Percentiles rank a stretch among this genome's conserved stretches.
These are phyloP conservation scores for Gandaritis pyraliata DNA, from an alignment of 2,888 invertebrate genomes.

Conservation along the genomic window DNA sequence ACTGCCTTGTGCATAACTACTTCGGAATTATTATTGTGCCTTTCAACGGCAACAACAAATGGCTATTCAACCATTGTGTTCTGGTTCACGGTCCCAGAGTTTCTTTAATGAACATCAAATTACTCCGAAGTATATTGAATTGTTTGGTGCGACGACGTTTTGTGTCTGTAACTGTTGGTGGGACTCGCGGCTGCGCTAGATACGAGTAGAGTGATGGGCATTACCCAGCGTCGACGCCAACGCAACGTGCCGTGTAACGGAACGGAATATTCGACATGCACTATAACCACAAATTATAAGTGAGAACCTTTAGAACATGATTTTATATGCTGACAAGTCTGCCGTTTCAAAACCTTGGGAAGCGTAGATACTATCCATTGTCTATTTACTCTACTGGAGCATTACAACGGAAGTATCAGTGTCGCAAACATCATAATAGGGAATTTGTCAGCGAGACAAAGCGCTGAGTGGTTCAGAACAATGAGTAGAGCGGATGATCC, in stretches of 20 bases:
- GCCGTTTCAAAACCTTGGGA: conserved; percentile 30
- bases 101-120: conserved; percentile 84
- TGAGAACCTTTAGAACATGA: conserved; percentile 80
- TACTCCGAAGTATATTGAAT: conserved; percentile 84
- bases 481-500: conserved; percentile 69
- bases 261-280: conserved; percentile 81
- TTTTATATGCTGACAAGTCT: conserved; percentile 71
- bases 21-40: conserved; percentile 77
- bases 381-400: conserved; percentile 30
- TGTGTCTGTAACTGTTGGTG: conserved; percentile 75
- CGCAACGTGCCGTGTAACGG: conserved; percentile 77
- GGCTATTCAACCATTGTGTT: conserved; percentile 84
- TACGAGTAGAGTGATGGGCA: conserved; percentile 52
- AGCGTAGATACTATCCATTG: conserved; percentile 21
- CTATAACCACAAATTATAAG: conserved; percentile 83
- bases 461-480: conserved; percentile 66
- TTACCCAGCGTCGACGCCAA: conserved; percentile 71
- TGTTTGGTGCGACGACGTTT: conserved; percentile 79
- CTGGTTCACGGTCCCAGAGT: conserved; percentile 83
- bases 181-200: conserved; percentile 51
- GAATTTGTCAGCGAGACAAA: conserved; percentile 78
- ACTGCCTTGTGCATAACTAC: conserved; percentile 77
- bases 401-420: conserved; percentile 35
- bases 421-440: conserved; percentile 43
- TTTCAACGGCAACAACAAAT: conserved; percentile 82